Evolutionary conservation across 2,888 invertebrate species (phyloP).

Genomic region (Pterobdella sp.): DNA sequence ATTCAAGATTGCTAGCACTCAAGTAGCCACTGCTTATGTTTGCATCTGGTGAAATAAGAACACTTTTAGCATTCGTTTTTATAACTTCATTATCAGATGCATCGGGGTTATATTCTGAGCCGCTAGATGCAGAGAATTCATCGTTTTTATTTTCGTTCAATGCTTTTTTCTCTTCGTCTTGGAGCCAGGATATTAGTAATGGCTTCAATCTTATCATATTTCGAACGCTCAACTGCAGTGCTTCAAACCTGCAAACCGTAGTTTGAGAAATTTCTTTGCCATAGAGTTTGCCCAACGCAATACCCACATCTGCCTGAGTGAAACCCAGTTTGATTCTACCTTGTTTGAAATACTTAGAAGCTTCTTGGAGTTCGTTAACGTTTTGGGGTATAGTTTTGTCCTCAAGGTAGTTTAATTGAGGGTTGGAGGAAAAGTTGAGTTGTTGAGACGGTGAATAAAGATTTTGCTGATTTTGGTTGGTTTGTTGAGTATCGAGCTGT

Average conservation of each 20-base stretch:
- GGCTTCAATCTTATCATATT: constrained; percentile 99
- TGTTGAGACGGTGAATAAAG: not conserved
- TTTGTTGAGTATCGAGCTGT: not conserved
- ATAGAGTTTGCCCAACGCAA: constrained; percentile 93
- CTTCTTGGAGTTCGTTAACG: constrained; percentile 84
- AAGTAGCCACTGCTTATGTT: constrained; percentile 3
- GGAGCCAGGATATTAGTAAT: constrained; percentile 93
- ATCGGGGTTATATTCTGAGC: not conserved
- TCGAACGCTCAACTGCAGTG: constrained; percentile 94
- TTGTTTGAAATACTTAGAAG: constrained; percentile 99
- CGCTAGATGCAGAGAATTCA: not conserved
- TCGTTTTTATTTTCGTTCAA: not conserved
- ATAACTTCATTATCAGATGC: too few species aligned
- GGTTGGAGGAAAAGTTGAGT: not conserved
- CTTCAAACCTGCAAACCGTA: constrained; percentile 98
- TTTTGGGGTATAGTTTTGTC: not conserved
- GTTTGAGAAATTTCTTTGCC: constrained; percentile 99
- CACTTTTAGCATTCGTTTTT: too few species aligned
- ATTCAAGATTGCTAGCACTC: not conserved
- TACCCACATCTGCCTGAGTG: constrained; percentile 94
- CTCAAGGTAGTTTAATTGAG: not conserved
- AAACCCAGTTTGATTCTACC: constrained; percentile 95
- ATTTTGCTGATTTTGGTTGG: not conserved
- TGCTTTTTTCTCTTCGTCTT: constrained; percentile 74
- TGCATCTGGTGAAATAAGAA: not conserved